Percentiles rank a stretch among this genome's conserved stretches.
phyloP scores from a whole-genome alignment of 30 jellyfish, hydroid and myxozoan species.

The Nemopilema nomurai region DNA sequence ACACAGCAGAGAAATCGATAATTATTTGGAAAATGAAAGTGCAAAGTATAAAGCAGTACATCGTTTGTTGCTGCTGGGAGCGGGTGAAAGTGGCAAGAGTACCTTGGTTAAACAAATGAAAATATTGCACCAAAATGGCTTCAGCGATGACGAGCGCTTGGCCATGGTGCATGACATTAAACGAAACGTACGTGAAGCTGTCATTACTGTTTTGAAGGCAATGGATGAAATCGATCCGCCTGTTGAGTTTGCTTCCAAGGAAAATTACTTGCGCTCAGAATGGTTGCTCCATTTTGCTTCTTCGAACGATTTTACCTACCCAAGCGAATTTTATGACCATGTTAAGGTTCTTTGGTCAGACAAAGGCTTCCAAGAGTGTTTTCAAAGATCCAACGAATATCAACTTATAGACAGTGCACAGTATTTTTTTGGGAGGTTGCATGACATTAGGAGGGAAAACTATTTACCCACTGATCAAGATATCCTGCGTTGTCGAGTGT shows the following conservation, averaged over 20 bases:
- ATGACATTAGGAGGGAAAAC: constrained; percentile 43
- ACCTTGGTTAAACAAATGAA: constrained; percentile 93
- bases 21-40: constrained; percentile 43
- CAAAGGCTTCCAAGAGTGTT: constrained; percentile 71
- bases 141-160: constrained; percentile 72
- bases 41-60: constrained; percentile 64
- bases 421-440: constrained; percentile 77
- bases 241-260: constrained; percentile 36
- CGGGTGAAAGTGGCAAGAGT: constrained; percentile 97
- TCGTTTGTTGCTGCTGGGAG: constrained; percentile 89
- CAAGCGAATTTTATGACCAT: constrained; percentile 71
- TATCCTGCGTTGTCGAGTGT: constrained; percentile 86
- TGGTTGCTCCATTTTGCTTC: constrained; percentile 57
- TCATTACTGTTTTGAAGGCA: constrained; percentile 68
- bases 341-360: constrained; percentile 72
- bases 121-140: constrained; percentile 86
- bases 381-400: constrained; percentile 79
- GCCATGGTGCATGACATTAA: constrained; percentile 52
- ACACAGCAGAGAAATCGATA: constrained; percentile 77
- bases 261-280: constrained; percentile 41
- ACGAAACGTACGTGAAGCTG: constrained; percentile 82
- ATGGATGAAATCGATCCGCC: constrained; percentile 66
- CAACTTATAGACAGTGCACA: constrained; percentile 92
- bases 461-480: constrained; percentile 91
- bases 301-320: constrained; percentile 35